phyloP scores from a whole-genome alignment of 2,113 vertebrate genomes.

The Calonectris borealis region DNA sequence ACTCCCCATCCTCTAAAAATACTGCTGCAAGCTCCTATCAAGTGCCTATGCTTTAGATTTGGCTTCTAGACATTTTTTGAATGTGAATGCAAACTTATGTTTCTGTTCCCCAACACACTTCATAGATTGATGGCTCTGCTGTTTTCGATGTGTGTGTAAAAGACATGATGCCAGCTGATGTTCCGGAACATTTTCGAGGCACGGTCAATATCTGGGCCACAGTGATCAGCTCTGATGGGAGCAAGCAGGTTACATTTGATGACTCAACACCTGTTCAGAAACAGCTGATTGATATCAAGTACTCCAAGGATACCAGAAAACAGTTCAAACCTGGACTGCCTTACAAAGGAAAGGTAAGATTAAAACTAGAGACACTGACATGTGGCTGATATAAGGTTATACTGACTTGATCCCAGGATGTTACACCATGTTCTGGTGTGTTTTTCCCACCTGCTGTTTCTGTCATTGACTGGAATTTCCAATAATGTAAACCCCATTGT shows the following conservation, averaged over 20 bases:
- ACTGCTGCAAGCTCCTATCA: neutral
- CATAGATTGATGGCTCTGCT: constrained; percentile 84
- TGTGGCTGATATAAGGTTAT: neutral
- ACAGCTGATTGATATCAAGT: constrained; percentile 91
- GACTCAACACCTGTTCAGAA: constrained; percentile 90
- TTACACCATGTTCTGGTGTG: neutral
- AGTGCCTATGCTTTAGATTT: neutral
- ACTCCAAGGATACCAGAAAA: constrained; percentile 89
- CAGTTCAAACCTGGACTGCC: constrained; percentile 94
- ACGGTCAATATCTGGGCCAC: constrained; percentile 88
- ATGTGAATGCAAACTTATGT: too few species aligned
- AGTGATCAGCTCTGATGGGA: constrained; percentile 83
- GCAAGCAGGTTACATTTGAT: constrained; percentile 86
- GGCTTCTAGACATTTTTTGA: neutral
- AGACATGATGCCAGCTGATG: constrained; percentile 90
- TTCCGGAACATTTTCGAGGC: constrained; percentile 91
- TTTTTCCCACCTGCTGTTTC: neutral
- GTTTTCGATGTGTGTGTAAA: constrained; percentile 87
- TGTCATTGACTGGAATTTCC: neutral
- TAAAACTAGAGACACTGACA: rapidly evolving
- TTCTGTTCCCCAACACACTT: rapidly evolving
- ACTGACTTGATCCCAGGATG: neutral
- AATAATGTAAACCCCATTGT: neutral
- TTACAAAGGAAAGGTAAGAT: constrained; percentile 87
- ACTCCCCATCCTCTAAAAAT: neutral